Conservation (phyloP, 2,797 vertebrate species). For the Psittacula echo region DNA sequence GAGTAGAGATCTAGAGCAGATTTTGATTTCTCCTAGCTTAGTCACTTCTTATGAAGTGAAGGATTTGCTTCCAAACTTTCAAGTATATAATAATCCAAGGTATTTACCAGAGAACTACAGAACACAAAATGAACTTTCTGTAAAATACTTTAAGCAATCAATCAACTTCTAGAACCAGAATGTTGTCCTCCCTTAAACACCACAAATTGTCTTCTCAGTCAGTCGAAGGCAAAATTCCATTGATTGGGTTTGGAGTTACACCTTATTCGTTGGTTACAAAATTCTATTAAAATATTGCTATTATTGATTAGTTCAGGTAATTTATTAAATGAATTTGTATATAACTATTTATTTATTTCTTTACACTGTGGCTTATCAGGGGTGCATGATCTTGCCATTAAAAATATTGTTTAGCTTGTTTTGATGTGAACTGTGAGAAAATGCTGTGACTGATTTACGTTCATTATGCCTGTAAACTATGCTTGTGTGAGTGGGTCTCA, state of each 20-base stretch:
- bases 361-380: not conserved
- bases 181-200: not conserved
- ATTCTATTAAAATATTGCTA: not conserved
- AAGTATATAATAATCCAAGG: not conserved
- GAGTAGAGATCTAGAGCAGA: not conserved
- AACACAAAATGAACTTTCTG: not conserved
- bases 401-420: not conserved
- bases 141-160: not conserved
- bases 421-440: not conserved
- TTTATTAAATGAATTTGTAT: not conserved
- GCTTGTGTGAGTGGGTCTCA: not conserved
- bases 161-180: not conserved
- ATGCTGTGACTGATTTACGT: not conserved
- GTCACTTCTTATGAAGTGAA: not conserved
- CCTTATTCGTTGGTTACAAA: not conserved
- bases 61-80: not conserved
- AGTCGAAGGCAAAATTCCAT: not conserved
- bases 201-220: not conserved
- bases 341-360: not conserved
- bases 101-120: not conserved
- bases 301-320: not conserved
- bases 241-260: not conserved
- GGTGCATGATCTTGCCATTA: not conserved
- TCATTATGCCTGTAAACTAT: not conserved
- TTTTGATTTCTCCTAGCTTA: not conserved